A percentile compares a stretch with the other conserved stretches of the same genome.
Evolutionary conservation across 1,140 invertebrate genomes (phyloP).

Genomic region (Sipha flava): DNA sequence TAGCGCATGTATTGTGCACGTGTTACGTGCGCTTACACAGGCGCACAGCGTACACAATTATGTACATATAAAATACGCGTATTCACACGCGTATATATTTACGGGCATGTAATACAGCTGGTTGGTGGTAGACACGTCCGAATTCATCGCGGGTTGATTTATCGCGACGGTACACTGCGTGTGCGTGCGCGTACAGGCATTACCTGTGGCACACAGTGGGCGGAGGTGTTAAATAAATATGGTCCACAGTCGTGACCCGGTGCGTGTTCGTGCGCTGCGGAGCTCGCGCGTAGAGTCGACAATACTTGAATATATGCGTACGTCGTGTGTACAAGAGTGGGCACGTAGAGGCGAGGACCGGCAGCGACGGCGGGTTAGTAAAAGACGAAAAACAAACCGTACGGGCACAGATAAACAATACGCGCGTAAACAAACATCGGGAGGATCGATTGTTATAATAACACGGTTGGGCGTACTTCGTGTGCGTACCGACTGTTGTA

Average conservation of each 20-base stretch:
- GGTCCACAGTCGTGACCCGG: slow-evolving; percentile 23
- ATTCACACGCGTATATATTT: too few species aligned
- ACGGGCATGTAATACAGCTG: too few species aligned
- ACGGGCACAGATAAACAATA: background rate
- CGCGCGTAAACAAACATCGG: background rate
- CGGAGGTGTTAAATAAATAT: slow-evolving; percentile 29
- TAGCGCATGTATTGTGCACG: too few species aligned
- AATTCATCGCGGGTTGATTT: slow-evolving; percentile 11
- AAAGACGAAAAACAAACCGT: slow-evolving; percentile 1
- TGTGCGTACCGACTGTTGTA: too few species aligned
- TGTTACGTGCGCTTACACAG: too few species aligned
- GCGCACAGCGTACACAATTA: background rate
- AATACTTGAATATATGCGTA: background rate
- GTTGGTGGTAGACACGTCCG: background rate
- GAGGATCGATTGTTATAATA: background rate
- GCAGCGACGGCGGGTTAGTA: too few species aligned
- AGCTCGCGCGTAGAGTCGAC: too few species aligned
- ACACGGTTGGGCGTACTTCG: background rate
- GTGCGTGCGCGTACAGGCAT: too few species aligned
- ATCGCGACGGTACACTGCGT: background rate
- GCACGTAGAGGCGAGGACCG: too few species aligned
- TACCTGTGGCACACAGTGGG: too few species aligned
- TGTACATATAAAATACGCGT: background rate
- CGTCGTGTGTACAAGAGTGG: background rate
- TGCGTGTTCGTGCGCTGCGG: background rate